Evolutionary conservation across 2,888 invertebrate genomes (phyloP), one percentile per base, ranked within the genome.

Genomic region (Drepanosiphum platanoidis): DNA sequence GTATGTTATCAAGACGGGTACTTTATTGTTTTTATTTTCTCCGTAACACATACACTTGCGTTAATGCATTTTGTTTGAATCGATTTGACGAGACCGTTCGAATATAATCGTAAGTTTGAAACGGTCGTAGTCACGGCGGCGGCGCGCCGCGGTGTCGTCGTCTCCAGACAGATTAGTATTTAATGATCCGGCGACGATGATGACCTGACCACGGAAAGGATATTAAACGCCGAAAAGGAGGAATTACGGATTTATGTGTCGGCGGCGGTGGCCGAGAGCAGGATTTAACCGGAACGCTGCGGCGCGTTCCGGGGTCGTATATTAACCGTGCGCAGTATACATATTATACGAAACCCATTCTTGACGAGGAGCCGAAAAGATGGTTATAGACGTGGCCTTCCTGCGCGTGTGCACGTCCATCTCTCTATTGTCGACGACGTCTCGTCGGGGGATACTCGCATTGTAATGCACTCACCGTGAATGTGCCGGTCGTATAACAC

Each of bases 191-290:
- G 39, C 39, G 64, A 3, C 64, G 22, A 61, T 61, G 58, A 78
- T 78, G 78, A 78, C 13, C 64, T 11, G 9, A 78, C 78, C 39
- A 66, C 64, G 42, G 42, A 78, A 64, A 64, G 64, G 64, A 78
- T 64, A 64, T 78, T 66, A 42, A 78, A 64, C 22, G 22, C 78
- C 30, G 13, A 78, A 64, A 61, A 39, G 1, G 13, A 78, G 78
- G 42, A 78, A 78, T 78, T 39, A 78, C 64, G 64, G 78, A 78
- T 78, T 78, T 34, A 36, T 64, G 78, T 78, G 78, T 78, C 78
- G 78, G 22, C 30, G n/a, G 32, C 66, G 9, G 11, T 18, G 58
- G 11, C 39, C 30, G 39, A 7, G 5, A 27, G 30, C 30, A 30
- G 64, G 64, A 64, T 42, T 64, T 78, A 42, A 78, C 78, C 78